Evolutionary conservation across 2,888 invertebrate species (phyloP), one percentile per base, ranked within the genome.

Genomic region (Eupithecia tripunctaria): DNA sequence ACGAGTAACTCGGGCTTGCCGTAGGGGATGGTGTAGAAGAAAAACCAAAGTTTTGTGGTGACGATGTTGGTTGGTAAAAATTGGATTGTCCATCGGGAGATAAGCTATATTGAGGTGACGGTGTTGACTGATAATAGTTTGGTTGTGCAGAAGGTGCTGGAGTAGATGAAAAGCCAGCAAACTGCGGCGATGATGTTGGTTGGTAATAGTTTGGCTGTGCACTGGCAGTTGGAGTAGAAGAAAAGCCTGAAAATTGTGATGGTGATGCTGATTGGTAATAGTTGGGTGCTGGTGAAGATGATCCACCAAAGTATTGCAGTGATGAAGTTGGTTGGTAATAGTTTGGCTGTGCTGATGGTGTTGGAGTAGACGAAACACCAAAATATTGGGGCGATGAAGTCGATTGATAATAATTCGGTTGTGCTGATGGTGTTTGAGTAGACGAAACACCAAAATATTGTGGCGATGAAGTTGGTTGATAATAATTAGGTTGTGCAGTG

Each of bases 361-460:
- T 32, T 38, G 71, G 70, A 18, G 71, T 15, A 21, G 73, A 65
- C 15, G 59, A 71, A 12, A 21, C 32, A 0, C 74, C 71, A 10
- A 41, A 7, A 36, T 74, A 67, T 21, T 71, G 73, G 41, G 73
- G 70, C 10, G 69, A 38, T 41, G 36, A 51, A 18, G 70, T 29
- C 27, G 84, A 79, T 7, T 84, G 82, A 12, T 84, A 82, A 70
- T 79, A 84, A 2, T 72, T 60, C 21, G 62, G 81, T 38, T 75
- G 63, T 76, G 79, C 73, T 38, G 73, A 63, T 47, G 71, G 67
- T 56, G 71, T 25, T 68, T 36, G 68, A 27, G 73, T 56, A 18
- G 68, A 43, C 7, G 73, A 63, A 63, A 10, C 56, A 15, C 70
- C 70, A 70, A 47, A 21, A 51, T 67, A 51, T 18, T 67, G 71